phyloP scores from a whole-genome alignment of 2,888 invertebrate genomes.

The Noctuana brunneofusca region DNA sequence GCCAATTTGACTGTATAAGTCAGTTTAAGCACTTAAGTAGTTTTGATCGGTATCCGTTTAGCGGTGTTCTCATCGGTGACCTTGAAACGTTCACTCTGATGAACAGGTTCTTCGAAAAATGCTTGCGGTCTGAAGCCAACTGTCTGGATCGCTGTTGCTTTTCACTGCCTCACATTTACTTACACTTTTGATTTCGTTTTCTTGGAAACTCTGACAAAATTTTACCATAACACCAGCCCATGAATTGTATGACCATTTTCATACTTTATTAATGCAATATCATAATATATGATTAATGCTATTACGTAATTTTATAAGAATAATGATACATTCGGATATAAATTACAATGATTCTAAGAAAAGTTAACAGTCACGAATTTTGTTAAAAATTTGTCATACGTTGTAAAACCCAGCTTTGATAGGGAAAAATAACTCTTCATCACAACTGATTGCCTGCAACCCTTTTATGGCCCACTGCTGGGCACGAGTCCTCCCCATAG shows the following conservation, averaged over 20 bases:
- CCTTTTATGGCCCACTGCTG: no score
- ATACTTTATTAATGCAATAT: no score
- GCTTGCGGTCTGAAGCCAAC: constrained; percentile 43
- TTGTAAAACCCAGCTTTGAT: no score
- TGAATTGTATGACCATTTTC: no score
- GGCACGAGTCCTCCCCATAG: no score
- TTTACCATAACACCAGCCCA: not conserved
- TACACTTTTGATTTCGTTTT: constrained; percentile 25
- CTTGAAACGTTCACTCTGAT: constrained; percentile 67
- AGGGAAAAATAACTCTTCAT: no score
- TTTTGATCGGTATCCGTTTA: constrained; percentile 36
- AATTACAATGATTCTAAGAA: not conserved
- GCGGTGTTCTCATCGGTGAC: constrained; percentile 58
- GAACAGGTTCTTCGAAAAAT: constrained; percentile 66
- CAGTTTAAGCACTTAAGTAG: constrained; percentile 14
- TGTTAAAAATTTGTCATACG: not conserved
- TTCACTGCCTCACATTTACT: constrained; percentile 44
- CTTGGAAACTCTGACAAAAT: constrained; percentile 37
- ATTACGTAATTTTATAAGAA: constrained; percentile 1
- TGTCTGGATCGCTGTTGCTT: constrained; percentile 54
- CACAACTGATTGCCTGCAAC: no score
- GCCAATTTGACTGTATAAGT: constrained; percentile 18
- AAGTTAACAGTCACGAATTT: not conserved
- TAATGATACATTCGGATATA: constrained; percentile 6
- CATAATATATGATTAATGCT: no score